Evolutionary conservation across 2,888 invertebrate species (phyloP), one percentile per base, ranked within the genome.

Genomic region (Epistrophe grossulariae): DNA sequence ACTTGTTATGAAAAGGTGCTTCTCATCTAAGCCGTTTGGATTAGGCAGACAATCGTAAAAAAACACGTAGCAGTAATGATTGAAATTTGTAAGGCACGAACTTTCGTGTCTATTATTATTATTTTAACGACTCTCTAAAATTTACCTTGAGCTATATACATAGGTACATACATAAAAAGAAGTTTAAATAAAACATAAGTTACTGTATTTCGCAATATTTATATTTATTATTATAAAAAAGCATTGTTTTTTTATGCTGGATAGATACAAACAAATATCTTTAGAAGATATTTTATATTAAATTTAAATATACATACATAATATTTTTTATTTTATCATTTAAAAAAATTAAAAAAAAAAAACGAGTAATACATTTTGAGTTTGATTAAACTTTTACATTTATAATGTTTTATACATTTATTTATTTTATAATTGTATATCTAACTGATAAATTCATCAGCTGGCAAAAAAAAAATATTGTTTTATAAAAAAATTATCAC

Each of bases 331-430:
- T 52, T 5, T 13, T 6, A 52, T 13, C n/a, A 45, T 45, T 15
- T 64, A 9, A 24, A 40, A 19, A 60, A 60, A 28, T 2, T 2
- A 24, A 24, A 64, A 50, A 7, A 17, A 48, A 11, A 17, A 66
- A n/a, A 45, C 38, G 11, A 11, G 31, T 38, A 50, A 35, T 50
- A 89, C 59, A 72, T 52, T 66, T 71, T 82, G 84, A 87, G 31
- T 84, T 83, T 84, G 79, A 72, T 48, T 10, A 62, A 57, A 68
- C 55, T 77, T 38, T 73, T 28, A 52, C 71, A 72, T 72, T 68
- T 28, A 62, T 59, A 71, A 70, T 78, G 43, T 68, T n/a, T 66
- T 31, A n/a, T 24, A 62, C 40, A 43, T 15, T 48, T 48, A 48
- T 66, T 45, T 45, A 17, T 45, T 48, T 35, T 17, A 11, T 48